These are phyloP conservation scores for Ditula angustiorana DNA, from an alignment of 2,888 invertebrate genomes.

Conservation along the genomic window DNA sequence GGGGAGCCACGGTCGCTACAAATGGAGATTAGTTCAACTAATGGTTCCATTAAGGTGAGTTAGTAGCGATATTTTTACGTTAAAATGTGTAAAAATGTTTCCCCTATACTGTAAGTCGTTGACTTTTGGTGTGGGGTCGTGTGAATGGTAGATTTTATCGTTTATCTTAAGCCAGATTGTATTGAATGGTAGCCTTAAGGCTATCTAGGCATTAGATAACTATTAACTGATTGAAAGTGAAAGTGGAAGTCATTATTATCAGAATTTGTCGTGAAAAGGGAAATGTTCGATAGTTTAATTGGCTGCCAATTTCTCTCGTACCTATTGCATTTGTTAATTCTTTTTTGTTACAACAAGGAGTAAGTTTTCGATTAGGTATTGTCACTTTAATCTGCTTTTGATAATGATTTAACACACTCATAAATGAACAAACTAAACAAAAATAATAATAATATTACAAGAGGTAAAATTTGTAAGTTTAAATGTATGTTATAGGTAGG, in stretches of 20 bases:
- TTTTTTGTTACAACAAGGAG: too few relatives aligned
- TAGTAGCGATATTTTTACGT: conserved; percentile 55
- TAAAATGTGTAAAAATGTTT: conserved; percentile 49
- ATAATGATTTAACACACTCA: too few relatives aligned
- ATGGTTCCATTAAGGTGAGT: conserved; percentile 70
- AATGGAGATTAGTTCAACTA: conserved; percentile 74
- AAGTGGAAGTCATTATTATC: conserved; percentile 1
- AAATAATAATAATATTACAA: too few relatives aligned
- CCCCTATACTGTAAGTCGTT: conserved; percentile 20
- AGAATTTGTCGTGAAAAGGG: neutral
- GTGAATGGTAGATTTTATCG: conserved; percentile 35
- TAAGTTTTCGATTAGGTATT: too few relatives aligned
- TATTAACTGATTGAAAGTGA: conserved; percentile 19
- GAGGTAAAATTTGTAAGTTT: too few relatives aligned
- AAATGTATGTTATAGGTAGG: too few relatives aligned
- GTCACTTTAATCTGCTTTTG: too few relatives aligned
- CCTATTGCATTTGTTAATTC: too few relatives aligned
- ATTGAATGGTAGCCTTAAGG: conserved; percentile 6
- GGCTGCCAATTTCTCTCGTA: too few relatives aligned
- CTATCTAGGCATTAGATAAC: conserved; percentile 12
- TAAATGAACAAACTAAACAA: too few relatives aligned
- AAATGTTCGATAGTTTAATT: conserved; percentile 3
- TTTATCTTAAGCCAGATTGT: conserved; percentile 4
- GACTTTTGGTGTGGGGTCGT: conserved; percentile 39
- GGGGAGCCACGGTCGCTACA: conserved; percentile 59